Base-by-base conservation (phyloP, 2,888 invertebrate genomes). In the Macaria notata region DNA sequence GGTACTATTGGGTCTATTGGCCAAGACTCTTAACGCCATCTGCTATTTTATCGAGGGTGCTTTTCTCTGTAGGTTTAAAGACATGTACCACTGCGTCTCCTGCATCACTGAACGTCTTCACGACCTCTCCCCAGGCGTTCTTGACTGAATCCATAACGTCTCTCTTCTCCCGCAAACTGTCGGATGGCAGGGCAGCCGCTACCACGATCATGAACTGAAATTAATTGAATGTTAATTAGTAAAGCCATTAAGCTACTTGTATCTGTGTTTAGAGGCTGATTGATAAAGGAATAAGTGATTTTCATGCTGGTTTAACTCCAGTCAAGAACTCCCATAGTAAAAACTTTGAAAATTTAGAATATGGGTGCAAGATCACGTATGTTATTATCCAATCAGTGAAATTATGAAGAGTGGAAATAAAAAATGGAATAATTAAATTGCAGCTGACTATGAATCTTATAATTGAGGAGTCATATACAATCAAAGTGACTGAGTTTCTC, bases 121-220 rank as follows among this genome's bases (percentile, higher is more conserved):
- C 84, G 45, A 84, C 76, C 36, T 83, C 87, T 30, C 73, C 75
- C 88, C 86, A 88, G 0, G 88, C 87, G 50, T 73, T 72, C 61
- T 86, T 89, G 81, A 89, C 78, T 0, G 85, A 76, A 0, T 89
- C 90, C 83, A 84, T 79, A 0, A 89, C 85, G 54, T 88, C 87
- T 29, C 90, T 81, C 61, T 76, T 84, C 29, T 70, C 69, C 7
- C 86, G 73, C 0, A 56, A 8, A 9, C 42, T 30, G 38, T 71
- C 78, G 1, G 75, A 63, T 0, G 88, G 84, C 42, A 76, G 59
- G 0, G 84, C 82, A 31, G 76, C 60, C 0, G 73, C 77, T 1
- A 73, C 54, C 3, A 67, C 69, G 5, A 76, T 56, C 39, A 77
- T 39, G 39, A 76, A 60, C 86, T 86, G 72, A 3, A 75, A 72